These are phyloP conservation scores for Perca schrenkii DNA, from an alignment of 2,113 vertebrate species.

Conservation along the genomic window DNA sequence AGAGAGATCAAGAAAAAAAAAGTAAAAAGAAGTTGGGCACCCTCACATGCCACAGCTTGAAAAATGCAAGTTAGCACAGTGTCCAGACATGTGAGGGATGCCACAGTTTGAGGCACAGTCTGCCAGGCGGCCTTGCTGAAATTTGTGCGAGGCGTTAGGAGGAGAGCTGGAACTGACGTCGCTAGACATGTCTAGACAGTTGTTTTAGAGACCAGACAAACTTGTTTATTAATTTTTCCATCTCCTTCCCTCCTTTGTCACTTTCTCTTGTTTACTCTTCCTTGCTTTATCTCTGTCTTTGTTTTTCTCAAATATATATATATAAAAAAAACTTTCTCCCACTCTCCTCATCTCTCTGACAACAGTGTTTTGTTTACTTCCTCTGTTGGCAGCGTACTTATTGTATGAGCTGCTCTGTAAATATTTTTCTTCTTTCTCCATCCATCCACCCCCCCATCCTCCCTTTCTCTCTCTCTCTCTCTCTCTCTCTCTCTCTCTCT, in stretches of 20 bases:
- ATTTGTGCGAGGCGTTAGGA: background rate
- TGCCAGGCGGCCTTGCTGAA: constrained; percentile 33
- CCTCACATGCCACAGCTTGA: constrained; percentile 61
- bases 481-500: no score
- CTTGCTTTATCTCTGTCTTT: constrained; percentile 46
- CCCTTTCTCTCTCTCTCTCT: constrained; percentile 40
- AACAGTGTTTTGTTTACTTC: constrained; percentile 62
- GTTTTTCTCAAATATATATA: constrained; percentile 14
- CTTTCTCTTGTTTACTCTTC: constrained; percentile 13
- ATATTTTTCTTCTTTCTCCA: constrained; percentile 72
- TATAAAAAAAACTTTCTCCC: constrained; percentile 20
- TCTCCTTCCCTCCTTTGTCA: constrained; percentile 33
- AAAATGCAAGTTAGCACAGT: constrained; percentile 56
- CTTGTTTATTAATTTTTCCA: constrained; percentile 64
- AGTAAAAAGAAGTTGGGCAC: constrained; percentile 19
- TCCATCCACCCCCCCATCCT: constrained; percentile 44
- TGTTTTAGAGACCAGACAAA: constrained; percentile 68
- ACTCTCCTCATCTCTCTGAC: constrained; percentile 58
- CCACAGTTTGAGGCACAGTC: constrained; percentile 37
- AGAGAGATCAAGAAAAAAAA: constrained; percentile 15
- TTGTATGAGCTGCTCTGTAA: constrained; percentile 64
- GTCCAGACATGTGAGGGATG: constrained; percentile 52
- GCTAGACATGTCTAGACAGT: constrained; percentile 75
- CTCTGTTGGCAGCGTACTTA: constrained; percentile 44
- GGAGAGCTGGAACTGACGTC: constrained; percentile 22